phyloP scores from a whole-genome alignment of 2,113 vertebrate genomes.

The Panthera tigris region DNA sequence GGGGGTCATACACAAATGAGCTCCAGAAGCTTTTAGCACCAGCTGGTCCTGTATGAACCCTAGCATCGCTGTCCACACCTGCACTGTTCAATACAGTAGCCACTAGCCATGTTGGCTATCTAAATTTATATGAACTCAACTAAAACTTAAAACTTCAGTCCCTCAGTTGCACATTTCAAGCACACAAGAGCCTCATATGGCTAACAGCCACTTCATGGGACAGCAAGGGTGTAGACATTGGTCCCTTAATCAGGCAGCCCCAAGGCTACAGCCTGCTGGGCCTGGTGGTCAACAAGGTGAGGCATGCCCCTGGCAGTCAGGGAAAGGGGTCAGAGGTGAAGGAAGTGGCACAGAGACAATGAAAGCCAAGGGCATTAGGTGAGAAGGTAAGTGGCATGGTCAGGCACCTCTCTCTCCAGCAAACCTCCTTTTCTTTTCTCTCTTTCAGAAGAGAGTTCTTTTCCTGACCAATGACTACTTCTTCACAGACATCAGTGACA shows the following conservation, averaged over 20 bases:
- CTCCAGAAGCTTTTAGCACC: neutral
- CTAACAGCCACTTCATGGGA: neutral
- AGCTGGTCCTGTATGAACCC: neutral
- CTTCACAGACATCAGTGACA: constrained; percentile 94
- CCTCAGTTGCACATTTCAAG: neutral
- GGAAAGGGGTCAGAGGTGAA: neutral
- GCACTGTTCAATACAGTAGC: neutral
- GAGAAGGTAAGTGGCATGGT: rapidly evolving
- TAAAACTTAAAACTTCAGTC: neutral
- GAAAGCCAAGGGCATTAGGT: neutral
- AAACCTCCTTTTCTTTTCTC: neutral
- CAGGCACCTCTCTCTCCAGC: neutral
- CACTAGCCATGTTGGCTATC: neutral
- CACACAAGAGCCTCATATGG: neutral
- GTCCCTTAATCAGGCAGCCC: neutral
- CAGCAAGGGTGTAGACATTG: neutral
- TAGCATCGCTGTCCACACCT: neutral
- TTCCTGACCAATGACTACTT: constrained; percentile 97
- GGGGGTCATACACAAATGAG: neutral
- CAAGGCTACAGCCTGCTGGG: neutral
- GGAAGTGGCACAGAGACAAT: neutral
- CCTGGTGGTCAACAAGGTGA: neutral
- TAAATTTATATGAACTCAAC: neutral
- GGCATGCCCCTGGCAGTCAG: rapidly evolving
- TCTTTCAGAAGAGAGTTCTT: constrained; percentile 91